Percentiles rank a stretch among this genome's conserved stretches.
phyloP scores from a whole-genome alignment of 2,888 invertebrate genomes.

The Cosmopolites sordidus region DNA sequence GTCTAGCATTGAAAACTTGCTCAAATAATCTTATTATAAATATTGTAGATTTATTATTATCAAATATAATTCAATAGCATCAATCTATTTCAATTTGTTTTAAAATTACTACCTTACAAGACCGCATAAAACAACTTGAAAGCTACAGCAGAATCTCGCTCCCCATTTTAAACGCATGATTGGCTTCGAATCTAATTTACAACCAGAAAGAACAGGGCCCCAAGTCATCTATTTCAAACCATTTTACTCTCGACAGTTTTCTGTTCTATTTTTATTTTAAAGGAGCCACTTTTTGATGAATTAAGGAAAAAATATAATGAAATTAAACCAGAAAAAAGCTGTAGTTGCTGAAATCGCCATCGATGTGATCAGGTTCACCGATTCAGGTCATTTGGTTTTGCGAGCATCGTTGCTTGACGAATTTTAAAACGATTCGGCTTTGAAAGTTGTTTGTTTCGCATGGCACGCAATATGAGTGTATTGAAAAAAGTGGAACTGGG shows the following conservation, averaged over 20 bases:
- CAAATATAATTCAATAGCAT: too few species aligned
- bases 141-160: too few species aligned
- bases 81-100: too few species aligned
- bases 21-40: too few species aligned
- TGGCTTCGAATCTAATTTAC: slow-evolving; percentile 1
- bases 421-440: slow-evolving; percentile 17
- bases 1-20: too few species aligned
- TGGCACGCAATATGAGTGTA: slow-evolving; percentile 7
- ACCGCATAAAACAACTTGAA: too few species aligned
- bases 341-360: slow-evolving; percentile 12
- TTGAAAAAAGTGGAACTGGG: too few species aligned
- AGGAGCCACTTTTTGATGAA: background rate
- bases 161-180: background rate
- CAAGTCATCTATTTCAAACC: background rate
- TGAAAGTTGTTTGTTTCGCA: slow-evolving; percentile 11
- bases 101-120: too few species aligned
- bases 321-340: slow-evolving; percentile 1
- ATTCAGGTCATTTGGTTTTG: slow-evolving; percentile 21
- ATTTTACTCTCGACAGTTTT: background rate
- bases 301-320: background rate
- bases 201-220: background rate
- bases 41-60: too few species aligned
- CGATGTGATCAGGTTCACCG: slow-evolving; percentile 18
- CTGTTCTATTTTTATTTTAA: too few species aligned
- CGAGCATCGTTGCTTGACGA: slow-evolving; percentile 18